Conservation (phyloP, 2,797 vertebrate species). For the Alosa sapidissima region DNA sequence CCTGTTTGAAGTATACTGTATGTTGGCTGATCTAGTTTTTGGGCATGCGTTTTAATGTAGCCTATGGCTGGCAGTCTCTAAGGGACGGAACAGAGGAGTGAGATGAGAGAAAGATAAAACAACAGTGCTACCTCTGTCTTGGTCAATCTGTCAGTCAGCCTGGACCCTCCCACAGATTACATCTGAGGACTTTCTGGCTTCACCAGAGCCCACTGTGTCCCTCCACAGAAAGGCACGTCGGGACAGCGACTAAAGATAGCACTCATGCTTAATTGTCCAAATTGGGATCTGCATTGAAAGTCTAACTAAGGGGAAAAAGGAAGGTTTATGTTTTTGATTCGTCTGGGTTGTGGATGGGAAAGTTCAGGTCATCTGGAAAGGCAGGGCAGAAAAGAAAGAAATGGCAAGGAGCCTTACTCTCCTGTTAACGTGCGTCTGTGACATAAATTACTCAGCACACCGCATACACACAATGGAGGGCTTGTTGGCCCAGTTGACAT, state of each 20-base stretch:
- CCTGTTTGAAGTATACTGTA: background rate
- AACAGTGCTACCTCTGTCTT: background rate
- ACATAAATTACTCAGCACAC: background rate
- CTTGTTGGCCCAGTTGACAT: background rate
- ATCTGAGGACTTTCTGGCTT: background rate
- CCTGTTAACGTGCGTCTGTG: background rate
- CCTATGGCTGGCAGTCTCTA: background rate
- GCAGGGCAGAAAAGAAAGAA: background rate
- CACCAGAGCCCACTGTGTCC: background rate
- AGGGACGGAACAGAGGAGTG: background rate
- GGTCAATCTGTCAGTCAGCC: constrained; percentile 2
- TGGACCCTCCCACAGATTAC: background rate
- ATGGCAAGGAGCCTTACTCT: background rate
- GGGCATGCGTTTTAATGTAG: background rate
- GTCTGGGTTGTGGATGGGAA: background rate
- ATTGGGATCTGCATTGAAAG: background rate
- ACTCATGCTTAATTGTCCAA: background rate
- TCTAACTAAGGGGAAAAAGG: background rate
- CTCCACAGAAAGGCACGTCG: background rate
- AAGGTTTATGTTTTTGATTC: background rate
- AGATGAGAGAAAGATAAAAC: background rate
- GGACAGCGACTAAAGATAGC: background rate
- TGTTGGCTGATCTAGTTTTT: background rate
- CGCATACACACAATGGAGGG: background rate
- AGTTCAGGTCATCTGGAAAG: background rate